Percentiles rank a stretch among this genome's conserved stretches.
These are phyloP conservation scores for Drepana arcuata DNA, from an alignment of 1,140 invertebrate genomes.

Conservation along the genomic window DNA sequence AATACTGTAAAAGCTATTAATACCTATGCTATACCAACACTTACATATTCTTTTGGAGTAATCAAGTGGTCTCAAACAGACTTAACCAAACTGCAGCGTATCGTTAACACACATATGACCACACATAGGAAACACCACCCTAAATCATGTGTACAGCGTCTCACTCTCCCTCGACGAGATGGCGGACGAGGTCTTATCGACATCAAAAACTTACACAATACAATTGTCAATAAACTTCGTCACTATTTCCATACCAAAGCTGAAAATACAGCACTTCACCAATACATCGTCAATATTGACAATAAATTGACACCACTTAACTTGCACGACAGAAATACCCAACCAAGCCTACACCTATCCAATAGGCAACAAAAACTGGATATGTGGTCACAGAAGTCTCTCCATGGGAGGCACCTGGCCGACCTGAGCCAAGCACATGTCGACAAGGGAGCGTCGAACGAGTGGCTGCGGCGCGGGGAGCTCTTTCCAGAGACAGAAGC, in stretches of 20 bases:
- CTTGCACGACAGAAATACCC: not conserved
- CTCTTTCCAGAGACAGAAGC: conserved; percentile 6
- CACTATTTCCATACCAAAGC: conserved; percentile 6
- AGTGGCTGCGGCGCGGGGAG: conserved; percentile 20
- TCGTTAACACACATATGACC: conserved; percentile 9
- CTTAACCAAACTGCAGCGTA: too few relatives aligned
- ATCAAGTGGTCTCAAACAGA: conserved; percentile 17
- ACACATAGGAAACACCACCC: conserved; percentile 17
- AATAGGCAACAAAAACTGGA: conserved; percentile 7
- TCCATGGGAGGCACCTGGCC: conserved; percentile 6
- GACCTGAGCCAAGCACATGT: conserved; percentile 12
- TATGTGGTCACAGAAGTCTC: conserved; percentile 9
- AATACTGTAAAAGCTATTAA: conserved; percentile 19
- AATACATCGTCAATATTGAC: conserved; percentile 7
- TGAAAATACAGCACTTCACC: conserved; percentile 5
- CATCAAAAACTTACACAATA: conserved; percentile 5
- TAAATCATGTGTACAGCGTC: conserved; percentile 17
- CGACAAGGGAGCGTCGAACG: conserved; percentile 15
- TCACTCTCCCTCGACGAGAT: conserved; percentile 10
- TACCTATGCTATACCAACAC: conserved; percentile 18
- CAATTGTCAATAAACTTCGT: conserved; percentile 6
- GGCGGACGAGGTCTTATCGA: conserved; percentile 19
- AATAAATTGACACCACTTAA: conserved; percentile 16
- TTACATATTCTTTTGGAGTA: conserved; percentile 19
- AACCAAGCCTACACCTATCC: conserved; percentile 7